Base-by-base conservation (phyloP, 2,797 vertebrate genomes). In the Gadopsis bispinosus region DNA sequence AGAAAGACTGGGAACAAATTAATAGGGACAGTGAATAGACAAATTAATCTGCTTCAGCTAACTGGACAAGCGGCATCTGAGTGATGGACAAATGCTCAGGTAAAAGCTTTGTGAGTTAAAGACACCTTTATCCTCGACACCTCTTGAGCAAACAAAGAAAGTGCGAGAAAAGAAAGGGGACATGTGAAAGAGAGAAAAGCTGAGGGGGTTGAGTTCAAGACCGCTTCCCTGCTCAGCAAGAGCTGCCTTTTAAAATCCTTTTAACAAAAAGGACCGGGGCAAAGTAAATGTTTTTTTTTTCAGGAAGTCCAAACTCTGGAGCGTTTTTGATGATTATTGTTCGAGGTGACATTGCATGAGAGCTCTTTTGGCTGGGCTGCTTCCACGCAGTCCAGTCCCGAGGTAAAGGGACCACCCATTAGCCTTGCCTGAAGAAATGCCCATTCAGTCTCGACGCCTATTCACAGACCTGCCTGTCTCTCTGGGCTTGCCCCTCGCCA, bases 361-460 rank as follows among this genome's bases (percentile, higher is more conserved):
- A 90, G 91, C 86, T 90, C 88, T 84, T 93, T 93, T 93, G 86
- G 87, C 87, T 82, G 31, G 53, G 71, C 77, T 85, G 83, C 89
- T 88, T 92, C 89, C 83, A 88, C 83, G 83, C 80, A 79, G 89
- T 84, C 85, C 89, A 84, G 79, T 88, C 83, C 70, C n/a, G 73
- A 92, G 88, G 85, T 88, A 82, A 83, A 87, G 74, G 84, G 94
- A 95, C 94, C 94, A 95, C 93, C 93, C 94, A 92, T 94, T 89
- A 90, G 83, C 78, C 65, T 82, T 87, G 85, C 86, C 84, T 89
- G 83, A 92, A 90, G 88, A 92, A 93, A 91, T 88, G 86, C 82
- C 93, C 88, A 94, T 94, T 95, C 91, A 95, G 73, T 69, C 80
- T 43, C 75, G 16, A 76, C 9, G 81, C 68, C 89, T 91, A 93